Base-by-base conservation (phyloP, 2,888 invertebrate genomes). In the Augiades crinisus region DNA sequence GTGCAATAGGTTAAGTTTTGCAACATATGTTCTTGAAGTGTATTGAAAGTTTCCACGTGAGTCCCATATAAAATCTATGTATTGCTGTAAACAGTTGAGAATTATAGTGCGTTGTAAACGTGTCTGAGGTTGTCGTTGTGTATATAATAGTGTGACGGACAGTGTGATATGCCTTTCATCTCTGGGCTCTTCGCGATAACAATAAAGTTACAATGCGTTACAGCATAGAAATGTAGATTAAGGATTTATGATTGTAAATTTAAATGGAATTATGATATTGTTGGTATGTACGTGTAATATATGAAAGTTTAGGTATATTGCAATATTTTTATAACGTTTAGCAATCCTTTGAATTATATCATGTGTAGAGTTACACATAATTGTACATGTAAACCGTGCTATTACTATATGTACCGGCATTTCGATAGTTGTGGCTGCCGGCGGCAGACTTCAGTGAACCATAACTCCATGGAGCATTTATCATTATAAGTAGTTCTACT, bases 221-320 rank as follows among this genome's bases (percentile, higher is more conserved):
- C 63, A 64, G 68, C 72, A 72, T 69, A 64, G 61, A 67, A 62
- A 68, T 72, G 64, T 75, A 81, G 70, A 58, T 57, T 81, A 79
- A 79, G 75, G 65, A 79, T 76, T 80, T 81, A 79, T 77, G 66
- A 77, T 70, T 86, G 85, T 86, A 87, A 81, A 86, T 79, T 81
- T 68, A 67, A 79, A 78, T 77, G 76, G 72, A 80, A 78, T 81
- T 81, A 87, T 82, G 81, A 81, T 81, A 80, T 81, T 86, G 85
- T 86, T 86, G 82, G 74, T 76, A 75, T 68, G 69, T 76, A 78
- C 75, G 69, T 88, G 85, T 86, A 87, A 84, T 84, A 87, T 88
- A 87, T 83, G 56, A 65, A 68, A 63, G 53, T 58, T 63, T 69
- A 66, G 66, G 65, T 63, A 79, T 81, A 83, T 62, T 63, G 59